phyloP scores from a whole-genome alignment of 2,113 vertebrate species.

The Empidonax traillii region DNA sequence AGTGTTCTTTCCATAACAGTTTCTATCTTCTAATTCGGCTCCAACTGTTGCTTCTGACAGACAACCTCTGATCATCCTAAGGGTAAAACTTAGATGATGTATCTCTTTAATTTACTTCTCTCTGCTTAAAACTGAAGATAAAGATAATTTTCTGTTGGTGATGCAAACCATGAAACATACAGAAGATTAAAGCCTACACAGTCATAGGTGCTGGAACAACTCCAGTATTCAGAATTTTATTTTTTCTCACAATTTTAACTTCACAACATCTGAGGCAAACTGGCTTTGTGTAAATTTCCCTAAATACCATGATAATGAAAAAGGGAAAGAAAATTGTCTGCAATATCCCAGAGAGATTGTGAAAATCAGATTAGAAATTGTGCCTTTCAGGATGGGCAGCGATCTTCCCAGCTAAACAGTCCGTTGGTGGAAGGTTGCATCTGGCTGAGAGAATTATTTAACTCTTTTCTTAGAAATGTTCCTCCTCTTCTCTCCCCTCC shows the following conservation, averaged over 20 bases:
- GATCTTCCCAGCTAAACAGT: neutral
- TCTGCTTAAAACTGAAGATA: neutral
- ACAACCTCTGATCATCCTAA: neutral
- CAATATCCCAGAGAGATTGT: neutral
- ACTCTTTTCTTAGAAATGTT: neutral
- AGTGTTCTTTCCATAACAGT: neutral
- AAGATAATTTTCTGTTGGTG: neutral
- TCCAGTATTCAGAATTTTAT: neutral
- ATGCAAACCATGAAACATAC: neutral
- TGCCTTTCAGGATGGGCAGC: neutral
- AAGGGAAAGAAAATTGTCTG: neutral
- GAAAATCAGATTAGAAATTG: neutral
- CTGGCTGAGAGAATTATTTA: neutral
- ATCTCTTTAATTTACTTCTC: neutral
- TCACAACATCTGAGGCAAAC: neutral
- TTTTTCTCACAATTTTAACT: neutral
- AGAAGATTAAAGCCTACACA: neutral
- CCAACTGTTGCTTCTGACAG: neutral
- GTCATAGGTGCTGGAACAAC: neutral
- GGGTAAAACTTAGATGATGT: neutral
- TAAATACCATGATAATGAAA: neutral
- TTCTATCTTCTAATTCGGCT: neutral
- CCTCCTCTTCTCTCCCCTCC: neutral
- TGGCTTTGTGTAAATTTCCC: neutral
- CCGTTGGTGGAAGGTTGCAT: neutral